Evolutionary conservation across 2,888 invertebrate genomes (phyloP).

Genomic region (Lepas anatifera): DNA sequence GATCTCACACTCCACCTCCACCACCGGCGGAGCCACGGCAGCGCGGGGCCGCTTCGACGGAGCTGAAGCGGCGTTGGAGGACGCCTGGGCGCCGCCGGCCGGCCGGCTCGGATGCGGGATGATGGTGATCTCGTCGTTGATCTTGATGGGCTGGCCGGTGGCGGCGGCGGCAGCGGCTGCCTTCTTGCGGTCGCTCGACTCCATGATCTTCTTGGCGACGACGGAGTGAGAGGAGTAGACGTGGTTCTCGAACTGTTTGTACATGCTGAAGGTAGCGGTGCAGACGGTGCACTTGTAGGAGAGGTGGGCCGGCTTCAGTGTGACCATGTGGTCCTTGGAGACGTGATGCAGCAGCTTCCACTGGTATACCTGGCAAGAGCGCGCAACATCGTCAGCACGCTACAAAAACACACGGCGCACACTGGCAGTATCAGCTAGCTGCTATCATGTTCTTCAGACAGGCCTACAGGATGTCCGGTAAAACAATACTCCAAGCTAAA

Average conservation of each 20-base stretch:
- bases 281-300: slow-evolving; percentile 93
- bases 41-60: neutral
- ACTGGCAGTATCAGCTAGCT: too few relatives aligned
- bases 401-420: too few relatives aligned
- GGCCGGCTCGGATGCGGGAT: slow-evolving; percentile 24
- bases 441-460: too few relatives aligned
- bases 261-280: slow-evolving; percentile 88
- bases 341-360: slow-evolving; percentile 88
- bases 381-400: too few relatives aligned
- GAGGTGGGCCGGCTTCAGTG: slow-evolving; percentile 79
- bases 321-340: slow-evolving; percentile 79
- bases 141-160: slow-evolving; percentile 22
- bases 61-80: neutral
- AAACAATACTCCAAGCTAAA: too few relatives aligned
- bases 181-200: neutral
- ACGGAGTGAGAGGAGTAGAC: slow-evolving; percentile 87
- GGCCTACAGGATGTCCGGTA: too few relatives aligned
- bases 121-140: slow-evolving; percentile 26
- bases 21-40: neutral
- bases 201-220: slow-evolving; percentile 51
- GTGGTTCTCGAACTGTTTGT: slow-evolving; percentile 87
- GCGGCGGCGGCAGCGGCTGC: slow-evolving; percentile 15
- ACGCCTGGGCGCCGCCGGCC: neutral
- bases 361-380: slow-evolving; percentile 86
- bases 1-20: neutral